Evolutionary conservation across 1,140 invertebrate species (phyloP), one percentile per base, ranked within the genome.

Genomic region (Bombus waltoni): DNA sequence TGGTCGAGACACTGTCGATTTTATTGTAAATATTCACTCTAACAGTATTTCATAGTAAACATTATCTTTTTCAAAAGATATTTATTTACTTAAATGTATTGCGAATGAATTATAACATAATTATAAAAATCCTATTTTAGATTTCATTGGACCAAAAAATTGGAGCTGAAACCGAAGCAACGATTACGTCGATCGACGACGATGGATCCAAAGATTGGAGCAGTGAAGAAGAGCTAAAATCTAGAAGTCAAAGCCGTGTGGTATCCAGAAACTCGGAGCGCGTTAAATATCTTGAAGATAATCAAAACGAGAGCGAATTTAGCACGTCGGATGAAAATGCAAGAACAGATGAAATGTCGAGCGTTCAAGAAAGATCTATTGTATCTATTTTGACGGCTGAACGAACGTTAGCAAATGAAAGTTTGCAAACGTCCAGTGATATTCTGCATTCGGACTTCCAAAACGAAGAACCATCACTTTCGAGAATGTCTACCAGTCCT

Each of bases 151-250:
- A 81, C 4, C 42, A 84, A 47, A 76, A 73, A 81, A 32, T 57
- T 22, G 65, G 68, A 70, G 25, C 40, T 28, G 3, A n/a, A 73
- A 9, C 42, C 18, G 28, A 70, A 68, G 44, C 15, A 57, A 40
- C 57, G 25, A 68, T 53, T 6, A 40, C 44, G 3, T 72, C 65
- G 22, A 59, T 75, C 44, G 85, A 81, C 11, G 87, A 90, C 22
- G 89, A 90, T 4, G 70, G 44, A 5, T 86, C 81, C 4, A 86
- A 88, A 18, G 78, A 84, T 38, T 91, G 87, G 89, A 91, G 82
- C 66, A 91, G 81, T 66, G 89, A 91, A 15, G 89, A 90, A 18
- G 84, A 88, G 8, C 9, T n/a, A 13, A 90, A 80, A 10, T 47
- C 42, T 6, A 65, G 10, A 18, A 70, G 10, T 38, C 66, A 77